Evolutionary conservation across 2,797 vertebrate species (phyloP), one percentile per base, ranked within the genome.

Genomic region (Siniperca scherzeri): DNA sequence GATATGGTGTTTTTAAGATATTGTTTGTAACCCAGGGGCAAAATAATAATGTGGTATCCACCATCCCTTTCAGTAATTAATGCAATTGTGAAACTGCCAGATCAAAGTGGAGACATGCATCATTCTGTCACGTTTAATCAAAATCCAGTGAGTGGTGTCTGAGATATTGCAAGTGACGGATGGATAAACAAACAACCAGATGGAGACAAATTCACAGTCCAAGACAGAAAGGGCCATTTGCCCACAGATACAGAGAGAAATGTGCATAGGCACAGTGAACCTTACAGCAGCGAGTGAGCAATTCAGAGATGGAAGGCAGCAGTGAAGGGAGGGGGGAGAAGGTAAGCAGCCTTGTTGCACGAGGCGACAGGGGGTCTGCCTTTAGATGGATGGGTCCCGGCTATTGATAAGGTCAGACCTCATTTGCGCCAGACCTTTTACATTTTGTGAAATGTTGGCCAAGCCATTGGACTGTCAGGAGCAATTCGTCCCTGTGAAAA

Each of bases 391-490:
- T 96, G 96, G 95, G 95, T 92, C 94, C 88, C 90, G 88, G 89
- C 93, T 94, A 96, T 95, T 96, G 96, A 97, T 96, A 97, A 98
- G 97, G 97, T 97, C 94, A 70, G 92, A 94, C 96, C 96, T 94
- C 94, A 97, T 97, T 96, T 96, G 92, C 95, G 89, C 93, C 87
- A 96, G 96, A 95, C 95, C 95, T 96, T 97, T 95, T 90, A 96
- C 96, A 96, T 97, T 95, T 96, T 83, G 95, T 85, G 93, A 96
- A 96, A 96, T 91, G 95, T 92, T 96, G 93, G 92, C 92, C 94
- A 86, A 88, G 93, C 95, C 94, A 86, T 93, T 88, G 90, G 93
- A 92, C 94, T 96, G 96, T 96, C 96, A 96, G 84, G 90, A 93
- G 93, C 81, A 93, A 94, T 92, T 89, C 78, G 84, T 93, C 78